Base-by-base conservation (phyloP, 37 sponge, comb jelly and placozoan genomes). In the Haliclona indistincta region DNA sequence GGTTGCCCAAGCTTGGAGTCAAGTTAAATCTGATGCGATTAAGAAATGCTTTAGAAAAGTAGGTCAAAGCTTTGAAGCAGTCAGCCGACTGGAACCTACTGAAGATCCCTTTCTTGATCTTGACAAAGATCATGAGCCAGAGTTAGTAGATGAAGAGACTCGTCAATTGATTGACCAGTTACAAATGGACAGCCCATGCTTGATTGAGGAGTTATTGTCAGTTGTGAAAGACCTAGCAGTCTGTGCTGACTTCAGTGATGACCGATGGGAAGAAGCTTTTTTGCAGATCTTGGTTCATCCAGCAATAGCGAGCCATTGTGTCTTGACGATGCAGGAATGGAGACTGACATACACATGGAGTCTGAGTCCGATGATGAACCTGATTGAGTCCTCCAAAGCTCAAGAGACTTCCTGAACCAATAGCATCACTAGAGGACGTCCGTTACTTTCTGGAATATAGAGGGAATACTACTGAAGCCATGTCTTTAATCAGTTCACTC, bases 1-100 rank as follows among this genome's bases (percentile, higher is more conserved):
- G 84, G 70, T 81, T 3, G 72, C 73, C 8, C 52, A 72, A 49
- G 92, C 80, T 56, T 86, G 92, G 92, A 51, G 19, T 28, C 19
- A 17, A 17, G 87, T 91, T 19, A 44, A 54, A 45, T 2, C 64
- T 17, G 67, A 70, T 36, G 84, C 82, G 35, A 90, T 90, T 32
- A 39, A 22, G 10, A 82, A 89, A 44, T 89, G 79, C 39, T 89
- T 84, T 37, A 64, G 60, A 39, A 77, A 73, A 29, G 68, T 70
- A 71, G 84, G 84, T 32, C 38, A 82, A 44, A 34, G 73, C 20
- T 53, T 29, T 20, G 29, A 49, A 49, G 62, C 44, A 47, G 38
- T 56, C 40, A 43, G 11, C 39, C 42, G 55, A 36, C 53, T 61
- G 30, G 29, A 38, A 61, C 39, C 23, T 63, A 17, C 23, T 29